Base-by-base conservation (phyloP, 30 jellyfish, hydroid and myxozoan species). In the Hydractinia echinata region DNA sequence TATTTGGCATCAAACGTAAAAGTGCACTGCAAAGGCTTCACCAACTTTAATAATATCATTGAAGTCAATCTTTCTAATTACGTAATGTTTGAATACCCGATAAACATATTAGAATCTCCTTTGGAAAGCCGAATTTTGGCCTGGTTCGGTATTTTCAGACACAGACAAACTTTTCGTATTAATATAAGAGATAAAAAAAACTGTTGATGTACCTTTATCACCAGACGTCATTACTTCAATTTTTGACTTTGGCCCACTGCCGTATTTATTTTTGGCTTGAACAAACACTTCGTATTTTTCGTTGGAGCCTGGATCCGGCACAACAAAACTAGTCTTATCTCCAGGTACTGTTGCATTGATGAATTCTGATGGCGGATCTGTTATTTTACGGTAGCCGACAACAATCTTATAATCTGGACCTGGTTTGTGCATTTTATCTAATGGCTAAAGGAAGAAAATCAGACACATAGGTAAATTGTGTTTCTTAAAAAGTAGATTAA, bases 221-320 rank as follows among this genome's bases (percentile, higher is more conserved):
- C 81, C 81, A 71, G 81, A 71, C 7, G 81, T 9, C 39, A 71
- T 15, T 0, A 71, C 81, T n/a, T 64, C 19, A 20, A 20, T 15
- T 71, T 71, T 71, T 0, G 81, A 20, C n/a, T 71, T 15, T 15
- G 81, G 81, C 5, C 81, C 81, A 48, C 18, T 20, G 39, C 81
- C 81, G 18, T 13, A 55, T 15, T 20, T 15, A 71, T 71, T 71
- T 20, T 71, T 71, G 0, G 61, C 44, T 19, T 60, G 81, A 60
- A 71, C 66, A 71, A 50, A 71, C 7, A 71, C n/a, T 4, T 30
- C 81, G 3, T n/a, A 71, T 60, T 71, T 13, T 60, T 71, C 81
- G 7, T 60, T 60, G n/a, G 55, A 5, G 6, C 81, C 66, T 19
- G 81, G 61, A 50, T 71, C 53, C 1, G 55, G 61, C 53, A 71